Base-by-base conservation (phyloP, 92 coral and sea anemone species). In the Scolanthus callimorphus region DNA sequence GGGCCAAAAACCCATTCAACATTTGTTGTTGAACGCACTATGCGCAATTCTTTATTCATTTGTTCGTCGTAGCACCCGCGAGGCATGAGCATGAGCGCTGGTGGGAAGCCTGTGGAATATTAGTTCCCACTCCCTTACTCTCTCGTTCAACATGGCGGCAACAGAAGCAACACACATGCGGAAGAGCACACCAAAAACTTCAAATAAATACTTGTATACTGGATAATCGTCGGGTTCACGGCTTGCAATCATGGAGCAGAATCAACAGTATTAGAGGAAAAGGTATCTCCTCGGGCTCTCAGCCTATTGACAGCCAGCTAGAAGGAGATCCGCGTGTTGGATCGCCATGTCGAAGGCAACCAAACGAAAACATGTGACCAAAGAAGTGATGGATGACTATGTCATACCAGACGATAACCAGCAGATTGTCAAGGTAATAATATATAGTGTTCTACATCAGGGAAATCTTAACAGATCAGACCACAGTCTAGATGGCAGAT, bases 331-430 rank as follows among this genome's bases (percentile, higher is more conserved):
- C 41, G 17, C 8, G 4, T 21, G 52, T 10, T 4, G 52, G n/a
- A n/a, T n/a, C n/a, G 65, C 10, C 49, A 92, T 94, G 99, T 94
- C 99, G 71, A 88, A 88, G 72, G 99, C 99, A 41, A 94, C 99
- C 17, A 94, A 94, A 64, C 55, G 90, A 55, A 94, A 94, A 60
- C 99, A 94, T 49, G 99, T 94, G 10, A 77, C 96, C 12, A 83
- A 85, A 69, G 99, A 94, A 52, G 99, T 94, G 11, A 72, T 94
- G 48, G 99, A 94, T 41, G 99, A 88, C 10, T 88, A 72, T 59
- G 99, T 94, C 11, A 85, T 83, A 22, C 99, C 99, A 20, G 88
- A 84, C 31, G 96, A 83, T 30, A 88, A 80, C 41, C 99, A 94
- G 47, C 82, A 77, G 65, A 88, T 94, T 37, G 99, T 94, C 27